These are phyloP conservation scores for Aethina tumida DNA, from an alignment of 1,140 invertebrate species.

Conservation along the genomic window DNA sequence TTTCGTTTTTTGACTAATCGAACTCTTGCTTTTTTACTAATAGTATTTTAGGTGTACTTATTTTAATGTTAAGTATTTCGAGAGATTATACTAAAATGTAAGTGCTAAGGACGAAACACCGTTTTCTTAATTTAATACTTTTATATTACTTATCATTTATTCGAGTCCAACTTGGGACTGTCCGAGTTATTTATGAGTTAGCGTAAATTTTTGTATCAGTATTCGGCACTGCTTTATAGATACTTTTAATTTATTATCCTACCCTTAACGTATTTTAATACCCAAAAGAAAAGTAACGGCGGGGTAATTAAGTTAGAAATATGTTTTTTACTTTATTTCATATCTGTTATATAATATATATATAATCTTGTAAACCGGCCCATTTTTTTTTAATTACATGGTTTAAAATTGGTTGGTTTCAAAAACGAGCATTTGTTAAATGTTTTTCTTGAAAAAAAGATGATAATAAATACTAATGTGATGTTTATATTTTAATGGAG, in stretches of 20 bases:
- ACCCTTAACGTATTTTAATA: too few relatives aligned
- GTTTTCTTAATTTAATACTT: conserved; percentile 16
- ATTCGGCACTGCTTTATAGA: conserved; percentile 15
- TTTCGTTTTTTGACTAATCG: conserved; percentile 7
- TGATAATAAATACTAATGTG: too few relatives aligned
- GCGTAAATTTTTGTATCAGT: conserved; percentile 12
- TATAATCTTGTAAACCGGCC: too few relatives aligned
- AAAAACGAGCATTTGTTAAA: conserved; percentile 10
- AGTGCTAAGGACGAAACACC: conserved; percentile 17
- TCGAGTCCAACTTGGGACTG: conserved; percentile 1
- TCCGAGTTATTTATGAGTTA: conserved; percentile 7
- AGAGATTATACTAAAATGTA: neutral
- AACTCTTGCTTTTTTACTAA: conserved; percentile 4
- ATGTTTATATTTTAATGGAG: conserved; percentile 16
- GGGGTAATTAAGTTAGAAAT: too few relatives aligned
- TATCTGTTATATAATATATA: too few relatives aligned
- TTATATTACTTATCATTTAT: conserved; percentile 13
- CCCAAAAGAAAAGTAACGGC: too few relatives aligned
- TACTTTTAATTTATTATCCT: conserved; percentile 16
- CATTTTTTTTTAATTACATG: conserved; percentile 8
- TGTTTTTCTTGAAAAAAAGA: conserved; percentile 11
- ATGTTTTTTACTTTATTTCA: too few relatives aligned
- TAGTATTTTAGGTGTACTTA: conserved; percentile 18
- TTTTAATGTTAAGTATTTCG: conserved; percentile 9
- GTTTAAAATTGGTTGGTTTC: conserved; percentile 5